Percentiles rank a stretch among this genome's conserved stretches.
phyloP scores from a whole-genome alignment of 1,140 invertebrate species.

The Drosophila melanica region DNA sequence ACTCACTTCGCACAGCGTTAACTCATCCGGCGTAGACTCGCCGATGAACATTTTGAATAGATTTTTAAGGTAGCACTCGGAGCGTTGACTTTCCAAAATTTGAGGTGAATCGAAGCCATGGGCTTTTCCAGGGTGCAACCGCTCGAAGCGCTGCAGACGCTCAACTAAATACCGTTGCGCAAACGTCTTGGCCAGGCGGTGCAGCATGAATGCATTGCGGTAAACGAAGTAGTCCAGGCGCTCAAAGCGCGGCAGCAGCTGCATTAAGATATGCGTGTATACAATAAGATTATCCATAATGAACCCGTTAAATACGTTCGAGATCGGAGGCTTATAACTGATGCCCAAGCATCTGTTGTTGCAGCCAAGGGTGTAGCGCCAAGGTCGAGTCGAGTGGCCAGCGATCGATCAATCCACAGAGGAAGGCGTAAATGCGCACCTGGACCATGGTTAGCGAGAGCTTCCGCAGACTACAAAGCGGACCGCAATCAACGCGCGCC shows the following conservation, averaged over 20 bases:
- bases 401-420: slow-evolving; percentile 92
- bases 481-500: slow-evolving; percentile 85
- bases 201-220: slow-evolving; percentile 96
- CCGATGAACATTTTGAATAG: slow-evolving; percentile 47
- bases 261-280: slow-evolving; percentile 93
- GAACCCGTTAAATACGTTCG: slow-evolving; percentile 90
- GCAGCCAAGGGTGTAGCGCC: slow-evolving; percentile 89
- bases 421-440: slow-evolving; percentile 92
- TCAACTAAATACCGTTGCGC: slow-evolving; percentile 66
- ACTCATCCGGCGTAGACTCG: slow-evolving; percentile 54
- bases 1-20: slow-evolving; percentile 83
- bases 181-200: slow-evolving; percentile 90
- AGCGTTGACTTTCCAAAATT: slow-evolving; percentile 55
- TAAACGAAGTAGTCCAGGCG: slow-evolving; percentile 93
- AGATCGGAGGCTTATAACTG: slow-evolving; percentile 84
- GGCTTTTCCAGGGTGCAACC: slow-evolving; percentile 58
- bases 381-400: slow-evolving; percentile 98
- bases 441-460: slow-evolving; percentile 91
- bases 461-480: slow-evolving; percentile 87
- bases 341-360: slow-evolving; percentile 14
- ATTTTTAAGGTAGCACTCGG: slow-evolving; percentile 53
- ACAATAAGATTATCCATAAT: slow-evolving; percentile 95
- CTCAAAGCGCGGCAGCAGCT: slow-evolving; percentile 91
- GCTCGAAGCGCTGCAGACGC: slow-evolving; percentile 55
- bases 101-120: slow-evolving; percentile 80